These are phyloP conservation scores for Cerastis leucographa DNA, from an alignment of 2,888 invertebrate species.

Conservation along the genomic window DNA sequence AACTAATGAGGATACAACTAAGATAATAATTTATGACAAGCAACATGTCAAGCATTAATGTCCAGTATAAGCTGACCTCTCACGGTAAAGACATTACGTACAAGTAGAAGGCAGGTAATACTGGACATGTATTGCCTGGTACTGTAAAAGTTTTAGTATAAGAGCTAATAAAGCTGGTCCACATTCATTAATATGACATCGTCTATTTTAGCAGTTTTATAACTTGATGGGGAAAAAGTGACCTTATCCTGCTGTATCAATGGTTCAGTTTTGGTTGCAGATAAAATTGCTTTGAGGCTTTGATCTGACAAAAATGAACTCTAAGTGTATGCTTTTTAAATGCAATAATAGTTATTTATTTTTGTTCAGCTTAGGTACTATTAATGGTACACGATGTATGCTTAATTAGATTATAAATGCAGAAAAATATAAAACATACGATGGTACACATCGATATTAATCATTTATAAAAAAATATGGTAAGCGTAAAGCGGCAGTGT, in stretches of 20 bases:
- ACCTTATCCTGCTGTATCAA: accelerated
- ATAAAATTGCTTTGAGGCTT: too few species aligned
- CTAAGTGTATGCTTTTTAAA: background rate
- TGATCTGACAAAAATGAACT: background rate
- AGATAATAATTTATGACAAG: slow-evolving; percentile 22
- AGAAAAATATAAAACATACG: slow-evolving; percentile 56
- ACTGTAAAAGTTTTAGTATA: slow-evolving; percentile 28
- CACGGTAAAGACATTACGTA: background rate
- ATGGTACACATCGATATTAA: slow-evolving; percentile 52
- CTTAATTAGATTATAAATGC: slow-evolving; percentile 61
- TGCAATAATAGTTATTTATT: background rate
- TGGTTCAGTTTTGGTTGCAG: slow-evolving; percentile 5
- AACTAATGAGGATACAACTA: slow-evolving; percentile 6
- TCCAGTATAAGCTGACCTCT: background rate
- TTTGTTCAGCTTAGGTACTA: background rate
- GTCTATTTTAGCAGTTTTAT: background rate
- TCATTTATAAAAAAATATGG: slow-evolving; percentile 36
- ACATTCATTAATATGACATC: slow-evolving; percentile 39
- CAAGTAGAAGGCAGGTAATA: background rate
- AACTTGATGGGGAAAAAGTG: background rate
- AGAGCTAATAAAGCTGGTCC: slow-evolving; percentile 19
- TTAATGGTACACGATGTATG: background rate
- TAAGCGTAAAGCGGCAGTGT: background rate
- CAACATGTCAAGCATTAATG: background rate
- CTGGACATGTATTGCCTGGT: background rate